Evolutionary conservation across 1,140 invertebrate species (phyloP).

Genomic region (Drosophila equinoxialis): DNA sequence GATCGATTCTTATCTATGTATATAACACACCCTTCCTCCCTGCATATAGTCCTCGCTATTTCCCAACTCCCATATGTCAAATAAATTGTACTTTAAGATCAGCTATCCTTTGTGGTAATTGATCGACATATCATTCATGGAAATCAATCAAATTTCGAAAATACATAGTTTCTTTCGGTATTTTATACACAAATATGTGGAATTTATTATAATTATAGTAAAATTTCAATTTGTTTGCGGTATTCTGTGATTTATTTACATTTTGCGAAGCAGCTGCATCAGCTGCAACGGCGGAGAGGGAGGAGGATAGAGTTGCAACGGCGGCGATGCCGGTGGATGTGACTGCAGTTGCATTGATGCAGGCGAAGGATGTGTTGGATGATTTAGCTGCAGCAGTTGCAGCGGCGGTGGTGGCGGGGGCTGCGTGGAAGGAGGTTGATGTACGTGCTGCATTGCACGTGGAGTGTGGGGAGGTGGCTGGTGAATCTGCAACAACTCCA

Average conservation of each 20-base stretch:
- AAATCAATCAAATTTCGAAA: not conserved
- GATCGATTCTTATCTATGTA: too few species aligned
- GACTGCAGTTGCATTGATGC: not conserved
- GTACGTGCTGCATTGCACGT: not conserved
- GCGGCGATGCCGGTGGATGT: not conserved
- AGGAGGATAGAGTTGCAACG: not conserved
- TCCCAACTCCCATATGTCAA: not conserved
- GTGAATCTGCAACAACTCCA: too few species aligned
- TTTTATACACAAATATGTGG: slow-evolving; percentile 9
- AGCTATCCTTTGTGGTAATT: not conserved
- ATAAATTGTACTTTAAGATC: not conserved
- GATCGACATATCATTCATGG: not conserved
- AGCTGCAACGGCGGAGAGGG: slow-evolving; percentile 7
- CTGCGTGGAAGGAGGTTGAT: too few species aligned
- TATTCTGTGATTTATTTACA: not conserved
- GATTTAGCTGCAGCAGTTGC: not conserved
- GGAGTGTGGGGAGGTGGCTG: not conserved
- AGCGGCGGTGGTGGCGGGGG: too few species aligned
- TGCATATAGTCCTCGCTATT: too few species aligned
- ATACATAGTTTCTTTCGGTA: not conserved
- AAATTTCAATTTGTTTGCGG: not conserved
- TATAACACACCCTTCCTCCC: not conserved
- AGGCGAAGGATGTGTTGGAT: not conserved
- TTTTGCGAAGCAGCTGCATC: slow-evolving; percentile 13
- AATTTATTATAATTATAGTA: not conserved